Evolutionary conservation across 2,113 vertebrate genomes (phyloP).

Genomic region (Hirundichthys speculiger): DNA sequence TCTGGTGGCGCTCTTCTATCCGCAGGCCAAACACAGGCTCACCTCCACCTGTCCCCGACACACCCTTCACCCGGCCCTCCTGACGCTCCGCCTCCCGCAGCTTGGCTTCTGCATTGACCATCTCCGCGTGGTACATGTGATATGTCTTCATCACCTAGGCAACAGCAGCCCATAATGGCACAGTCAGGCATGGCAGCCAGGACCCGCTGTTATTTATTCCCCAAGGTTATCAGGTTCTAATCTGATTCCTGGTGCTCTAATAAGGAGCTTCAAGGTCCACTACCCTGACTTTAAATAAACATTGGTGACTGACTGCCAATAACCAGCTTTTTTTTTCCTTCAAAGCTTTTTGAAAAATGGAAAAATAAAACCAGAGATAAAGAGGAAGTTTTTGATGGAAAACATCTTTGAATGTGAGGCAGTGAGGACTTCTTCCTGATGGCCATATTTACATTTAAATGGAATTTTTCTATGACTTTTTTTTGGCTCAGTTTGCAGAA

Average conservation of each 20-base stretch:
- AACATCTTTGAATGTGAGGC: slow-evolving; percentile 5
- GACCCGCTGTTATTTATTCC: neutral
- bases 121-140: slow-evolving; percentile 97
- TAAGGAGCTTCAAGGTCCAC: neutral
- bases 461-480: neutral
- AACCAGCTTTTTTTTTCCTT: slow-evolving; percentile 10
- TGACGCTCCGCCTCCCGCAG: slow-evolving; percentile 97
- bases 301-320: neutral
- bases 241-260: slow-evolving; percentile 16
- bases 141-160: slow-evolving; percentile 98
- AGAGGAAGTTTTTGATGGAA: neutral
- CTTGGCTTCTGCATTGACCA: slow-evolving; percentile 94
- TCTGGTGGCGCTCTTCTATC: slow-evolving; percentile 95
- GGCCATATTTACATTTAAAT: slow-evolving; percentile 9
- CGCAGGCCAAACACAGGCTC: slow-evolving; percentile 94
- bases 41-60: slow-evolving; percentile 81
- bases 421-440: neutral
- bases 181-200: slow-evolving; percentile 3
- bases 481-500: neutral
- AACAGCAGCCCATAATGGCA: slow-evolving; percentile 22
- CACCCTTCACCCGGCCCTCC: slow-evolving; percentile 87
- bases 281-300: slow-evolving; percentile 9
- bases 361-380: neutral
- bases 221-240: slow-evolving; percentile 25
- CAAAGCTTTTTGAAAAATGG: neutral